These are phyloP conservation scores for Hydrolagus affinis DNA, from an alignment of 2,113 vertebrate species.

Conservation along the genomic window DNA sequence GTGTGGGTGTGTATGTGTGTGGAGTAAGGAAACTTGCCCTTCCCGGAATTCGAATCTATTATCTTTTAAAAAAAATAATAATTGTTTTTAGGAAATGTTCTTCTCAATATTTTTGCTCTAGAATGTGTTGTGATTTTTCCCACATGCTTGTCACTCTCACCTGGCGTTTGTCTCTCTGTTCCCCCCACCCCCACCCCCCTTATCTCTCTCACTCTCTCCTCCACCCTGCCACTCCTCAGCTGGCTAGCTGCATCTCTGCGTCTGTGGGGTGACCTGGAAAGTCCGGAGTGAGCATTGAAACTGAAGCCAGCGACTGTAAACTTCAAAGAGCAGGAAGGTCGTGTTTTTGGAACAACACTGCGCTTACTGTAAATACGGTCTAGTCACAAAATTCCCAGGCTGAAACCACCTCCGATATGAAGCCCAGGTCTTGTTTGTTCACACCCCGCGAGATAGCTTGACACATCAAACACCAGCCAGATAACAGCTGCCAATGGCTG, in stretches of 20 bases:
- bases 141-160: not conserved
- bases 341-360: not conserved
- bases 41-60: too few species aligned
- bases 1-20: too few species aligned
- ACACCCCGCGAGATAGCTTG: not conserved
- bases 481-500: too few species aligned
- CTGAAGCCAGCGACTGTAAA: not conserved
- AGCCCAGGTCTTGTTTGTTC: not conserved
- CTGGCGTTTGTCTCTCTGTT: not conserved
- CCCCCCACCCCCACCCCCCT: not conserved
- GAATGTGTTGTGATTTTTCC: not conserved
- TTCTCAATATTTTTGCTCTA: too few species aligned
- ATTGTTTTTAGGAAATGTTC: too few species aligned
- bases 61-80: too few species aligned
- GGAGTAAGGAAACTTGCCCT: too few species aligned
- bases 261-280: not conserved
- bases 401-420: not conserved
- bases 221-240: too few species aligned
- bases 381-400: too few species aligned
- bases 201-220: not conserved
- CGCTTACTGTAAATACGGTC: not conserved
- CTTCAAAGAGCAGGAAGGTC: not conserved
- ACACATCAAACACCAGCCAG: too few species aligned
- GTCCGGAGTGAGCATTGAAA: too few species aligned
- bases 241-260: too few species aligned